These are phyloP conservation scores for Oncorhynchus clarkii DNA, from an alignment of 2,113 vertebrate species.

Conservation along the genomic window DNA sequence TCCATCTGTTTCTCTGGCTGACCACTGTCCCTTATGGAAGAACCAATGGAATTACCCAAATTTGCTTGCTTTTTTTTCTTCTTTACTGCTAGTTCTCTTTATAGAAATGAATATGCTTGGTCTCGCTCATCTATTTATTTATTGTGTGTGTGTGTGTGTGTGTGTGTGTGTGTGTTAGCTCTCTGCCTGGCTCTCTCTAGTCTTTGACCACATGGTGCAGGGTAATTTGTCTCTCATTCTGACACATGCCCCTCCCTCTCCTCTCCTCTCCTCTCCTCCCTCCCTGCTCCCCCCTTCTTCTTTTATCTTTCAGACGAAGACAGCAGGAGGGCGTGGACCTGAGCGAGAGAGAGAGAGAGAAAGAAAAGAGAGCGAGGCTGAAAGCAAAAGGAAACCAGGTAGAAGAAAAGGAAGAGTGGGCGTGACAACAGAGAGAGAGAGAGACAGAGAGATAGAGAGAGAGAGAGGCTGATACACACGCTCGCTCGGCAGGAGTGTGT, in stretches of 20 bases:
- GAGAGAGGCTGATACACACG: constrained; percentile 25
- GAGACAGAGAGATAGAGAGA: constrained; percentile 11
- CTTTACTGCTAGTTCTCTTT: background rate
- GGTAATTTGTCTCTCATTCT: constrained; percentile 59
- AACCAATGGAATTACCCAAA: background rate
- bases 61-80: background rate
- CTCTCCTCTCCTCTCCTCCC: background rate
- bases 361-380: background rate
- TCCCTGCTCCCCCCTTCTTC: constrained; percentile 23
- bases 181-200: constrained; percentile 31
- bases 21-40: constrained; percentile 8
- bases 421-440: background rate
- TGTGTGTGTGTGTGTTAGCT: constrained; percentile 19
- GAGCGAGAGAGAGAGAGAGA: constrained; percentile 37
- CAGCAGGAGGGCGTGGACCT: constrained; percentile 67
- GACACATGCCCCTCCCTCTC: constrained; percentile 60
- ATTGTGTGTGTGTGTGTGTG: background rate
- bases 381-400: background rate
- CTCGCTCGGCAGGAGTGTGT: constrained; percentile 34
- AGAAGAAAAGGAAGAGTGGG: background rate
- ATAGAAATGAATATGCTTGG: background rate
- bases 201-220: constrained; percentile 60
- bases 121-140: background rate
- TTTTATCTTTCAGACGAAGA: constrained; percentile 45
- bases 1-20: constrained; percentile 52